Conservation (phyloP, 2,797 vertebrate species). For the Mormyrus proboscirostris region DNA sequence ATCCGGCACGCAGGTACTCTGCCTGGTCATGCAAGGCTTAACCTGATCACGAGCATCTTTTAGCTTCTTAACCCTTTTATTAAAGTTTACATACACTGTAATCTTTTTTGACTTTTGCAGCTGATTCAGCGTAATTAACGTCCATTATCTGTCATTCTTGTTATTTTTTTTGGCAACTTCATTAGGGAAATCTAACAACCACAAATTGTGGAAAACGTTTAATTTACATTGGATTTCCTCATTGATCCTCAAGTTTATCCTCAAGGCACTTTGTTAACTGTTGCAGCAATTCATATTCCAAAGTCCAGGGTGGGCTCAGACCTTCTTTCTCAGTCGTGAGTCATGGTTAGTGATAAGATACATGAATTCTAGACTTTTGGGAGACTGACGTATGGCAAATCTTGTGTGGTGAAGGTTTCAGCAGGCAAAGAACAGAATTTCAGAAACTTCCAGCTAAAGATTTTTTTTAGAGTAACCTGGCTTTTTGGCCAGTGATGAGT, state of each 20-base stretch:
- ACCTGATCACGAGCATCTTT: not conserved
- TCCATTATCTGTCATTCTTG: not conserved
- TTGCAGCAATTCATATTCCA: not conserved
- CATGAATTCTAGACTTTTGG: not conserved
- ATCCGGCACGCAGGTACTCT: not conserved
- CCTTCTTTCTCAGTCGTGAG: not conserved
- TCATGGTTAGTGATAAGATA: not conserved
- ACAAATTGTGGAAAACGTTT: not conserved
- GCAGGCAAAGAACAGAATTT: not conserved
- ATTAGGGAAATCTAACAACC: not conserved
- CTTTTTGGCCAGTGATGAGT: not conserved
- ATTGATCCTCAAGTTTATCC: constrained; percentile 2
- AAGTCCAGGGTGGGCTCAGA: not conserved
- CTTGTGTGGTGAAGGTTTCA: not conserved
- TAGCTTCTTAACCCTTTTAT: not conserved
- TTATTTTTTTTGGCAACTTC: not conserved
- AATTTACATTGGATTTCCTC: not conserved
- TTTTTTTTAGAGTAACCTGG: not conserved
- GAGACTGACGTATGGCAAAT: not conserved
- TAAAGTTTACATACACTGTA: not conserved
- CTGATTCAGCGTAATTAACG: not conserved
- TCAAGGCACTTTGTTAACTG: not conserved
- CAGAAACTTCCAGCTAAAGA: not conserved
- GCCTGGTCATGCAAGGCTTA: not conserved
- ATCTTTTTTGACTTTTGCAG: not conserved